A percentile compares a stretch with the other conserved stretches of the same genome.
phyloP scores from a whole-genome alignment of 2,113 vertebrate genomes.

The Peromyscus leucopus region DNA sequence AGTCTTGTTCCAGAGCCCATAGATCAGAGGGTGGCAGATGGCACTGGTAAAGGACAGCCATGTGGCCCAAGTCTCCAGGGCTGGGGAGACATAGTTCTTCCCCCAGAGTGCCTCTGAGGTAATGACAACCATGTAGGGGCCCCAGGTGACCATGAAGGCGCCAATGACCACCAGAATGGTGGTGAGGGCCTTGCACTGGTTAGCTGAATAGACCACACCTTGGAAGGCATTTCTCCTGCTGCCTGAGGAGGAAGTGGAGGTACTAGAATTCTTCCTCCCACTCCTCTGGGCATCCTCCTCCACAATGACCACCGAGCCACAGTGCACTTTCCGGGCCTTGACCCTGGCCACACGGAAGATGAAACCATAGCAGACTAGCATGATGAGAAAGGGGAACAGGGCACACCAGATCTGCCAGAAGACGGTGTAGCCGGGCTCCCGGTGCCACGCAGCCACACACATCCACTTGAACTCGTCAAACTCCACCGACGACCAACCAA shows the following conservation, averaged over 20 bases:
- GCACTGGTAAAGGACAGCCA: conserved; percentile 98
- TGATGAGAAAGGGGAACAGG: conserved; percentile 92
- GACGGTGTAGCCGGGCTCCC: conserved; percentile 92
- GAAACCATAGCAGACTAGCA: conserved; percentile 96
- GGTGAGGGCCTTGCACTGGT: conserved; percentile 97
- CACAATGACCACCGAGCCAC: conserved; percentile 91
- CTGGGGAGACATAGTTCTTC: conserved; percentile 92
- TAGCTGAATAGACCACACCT: conserved; percentile 95
- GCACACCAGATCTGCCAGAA: conserved; percentile 98
- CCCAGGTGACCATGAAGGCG: conserved; percentile 96
- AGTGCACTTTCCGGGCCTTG: conserved; percentile 98
- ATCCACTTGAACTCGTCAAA: conserved; percentile 98
- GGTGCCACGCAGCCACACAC: conserved; percentile 97
- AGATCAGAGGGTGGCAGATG: conserved; percentile 96
- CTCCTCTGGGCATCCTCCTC: conserved; percentile 91
- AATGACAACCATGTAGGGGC: conserved; percentile 96
- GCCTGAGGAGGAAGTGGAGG: conserved; percentile 95
- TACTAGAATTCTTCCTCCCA: conserved; percentile 96
- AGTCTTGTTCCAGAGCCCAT: conserved; percentile 99
- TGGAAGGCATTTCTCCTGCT: conserved; percentile 91
- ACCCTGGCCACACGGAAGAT: conserved; percentile 98
- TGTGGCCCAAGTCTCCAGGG: conserved; percentile 94
- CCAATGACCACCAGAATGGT: conserved; percentile 98
- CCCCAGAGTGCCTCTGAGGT: conserved; percentile 96
- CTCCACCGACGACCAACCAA: conserved; percentile 97